A percentile compares a stretch with the other conserved stretches of the same genome.
These are phyloP conservation scores for Caenorhabditis sp. DNA, from an alignment of 2,888 invertebrate genomes.

Conservation along the genomic window DNA sequence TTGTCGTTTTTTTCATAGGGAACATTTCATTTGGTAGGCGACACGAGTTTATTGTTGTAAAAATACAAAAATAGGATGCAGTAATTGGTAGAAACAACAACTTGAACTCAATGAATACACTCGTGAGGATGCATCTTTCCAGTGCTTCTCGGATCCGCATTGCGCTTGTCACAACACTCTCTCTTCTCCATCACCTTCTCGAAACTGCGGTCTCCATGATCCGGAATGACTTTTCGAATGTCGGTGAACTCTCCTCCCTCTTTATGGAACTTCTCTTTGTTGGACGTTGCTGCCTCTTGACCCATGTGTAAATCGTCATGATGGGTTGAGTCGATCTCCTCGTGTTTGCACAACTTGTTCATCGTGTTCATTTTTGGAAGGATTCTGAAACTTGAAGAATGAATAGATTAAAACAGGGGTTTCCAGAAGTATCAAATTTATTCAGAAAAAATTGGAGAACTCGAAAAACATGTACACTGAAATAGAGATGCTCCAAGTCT, in stretches of 20 bases:
- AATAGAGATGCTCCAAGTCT: slow-evolving; percentile 1
- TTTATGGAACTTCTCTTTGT: background rate
- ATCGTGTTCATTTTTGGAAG: too few species aligned
- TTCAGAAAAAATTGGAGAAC: background rate
- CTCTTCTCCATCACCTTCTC: slow-evolving; percentile 1
- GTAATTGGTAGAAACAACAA: too few species aligned
- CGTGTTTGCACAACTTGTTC: background rate
- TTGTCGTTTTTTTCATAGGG: too few species aligned
- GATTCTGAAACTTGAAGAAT: background rate
- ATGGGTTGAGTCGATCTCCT: background rate
- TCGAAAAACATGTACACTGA: background rate
- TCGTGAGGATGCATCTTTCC: background rate
- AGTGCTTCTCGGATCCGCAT: background rate
- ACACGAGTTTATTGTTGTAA: too few species aligned
- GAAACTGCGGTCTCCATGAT: background rate
- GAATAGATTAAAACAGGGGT: too few species aligned
- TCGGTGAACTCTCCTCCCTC: background rate
- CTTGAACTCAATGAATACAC: background rate
- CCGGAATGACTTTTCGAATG: background rate
- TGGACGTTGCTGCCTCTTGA: background rate
- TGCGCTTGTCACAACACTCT: background rate
- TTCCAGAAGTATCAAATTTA: too few species aligned
- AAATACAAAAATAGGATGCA: too few species aligned
- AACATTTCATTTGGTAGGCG: too few species aligned
- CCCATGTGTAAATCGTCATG: background rate